A percentile compares a stretch with the other conserved stretches of the same genome.
Conservation (phyloP, 2,888 invertebrate species). For the Drosophila pseudotakahashii region DNA sequence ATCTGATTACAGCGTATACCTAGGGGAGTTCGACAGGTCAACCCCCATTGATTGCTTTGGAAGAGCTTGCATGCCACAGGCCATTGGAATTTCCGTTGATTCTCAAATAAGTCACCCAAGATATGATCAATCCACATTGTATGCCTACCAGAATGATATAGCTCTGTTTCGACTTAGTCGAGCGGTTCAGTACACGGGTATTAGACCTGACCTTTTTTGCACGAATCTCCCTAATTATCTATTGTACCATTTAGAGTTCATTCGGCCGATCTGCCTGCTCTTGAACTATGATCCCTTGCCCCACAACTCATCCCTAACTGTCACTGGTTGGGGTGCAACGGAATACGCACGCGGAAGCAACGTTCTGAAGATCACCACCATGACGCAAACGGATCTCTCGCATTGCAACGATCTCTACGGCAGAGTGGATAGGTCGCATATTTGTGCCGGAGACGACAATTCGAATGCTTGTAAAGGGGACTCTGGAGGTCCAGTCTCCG, state of each 20-base stretch:
- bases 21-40: constrained; percentile 1
- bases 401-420: background rate
- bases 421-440: constrained; percentile 1
- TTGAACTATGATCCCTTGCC: constrained; percentile 11
- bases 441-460: background rate
- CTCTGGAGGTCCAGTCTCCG: constrained; percentile 1
- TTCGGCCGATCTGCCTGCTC: constrained; percentile 1
- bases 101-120: constrained; percentile 1
- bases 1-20: background rate
- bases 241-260: background rate
- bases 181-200: background rate
- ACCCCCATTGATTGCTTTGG: background rate
- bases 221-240: too few species aligned
- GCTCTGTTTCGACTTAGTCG: constrained; percentile 2
- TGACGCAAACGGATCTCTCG: background rate
- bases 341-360: background rate
- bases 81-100: background rate
- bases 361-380: background rate
- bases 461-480: background rate
- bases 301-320: background rate
- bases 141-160: background rate
- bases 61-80: background rate
- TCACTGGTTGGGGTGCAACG: constrained; percentile 4
- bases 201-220: rapidly evolving
- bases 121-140: too few species aligned